These are phyloP conservation scores for Zeuzera pyrina DNA, from an alignment of 2,888 invertebrate genomes.

Conservation along the genomic window DNA sequence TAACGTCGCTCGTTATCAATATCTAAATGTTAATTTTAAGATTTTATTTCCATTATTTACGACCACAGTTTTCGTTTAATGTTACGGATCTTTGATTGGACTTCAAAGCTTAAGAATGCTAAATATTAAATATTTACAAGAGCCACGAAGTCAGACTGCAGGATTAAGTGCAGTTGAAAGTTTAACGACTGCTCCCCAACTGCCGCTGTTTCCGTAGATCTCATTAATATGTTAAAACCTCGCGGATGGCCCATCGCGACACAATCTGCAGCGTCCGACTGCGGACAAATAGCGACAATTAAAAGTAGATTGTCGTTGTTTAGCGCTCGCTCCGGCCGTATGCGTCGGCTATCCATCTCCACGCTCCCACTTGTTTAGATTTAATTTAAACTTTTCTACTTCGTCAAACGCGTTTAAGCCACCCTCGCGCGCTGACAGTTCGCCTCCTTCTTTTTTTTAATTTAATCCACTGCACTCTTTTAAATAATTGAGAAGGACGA, in stretches of 20 bases:
- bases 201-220: conserved; percentile 10
- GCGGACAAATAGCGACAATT: conserved; percentile 44
- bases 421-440: conserved; percentile 30
- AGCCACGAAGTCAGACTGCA: conserved; percentile 1
- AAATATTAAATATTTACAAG: conserved; percentile 14
- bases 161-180: too few species aligned
- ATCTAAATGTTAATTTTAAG: conserved; percentile 44
- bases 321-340: conserved; percentile 26
- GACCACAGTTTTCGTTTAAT: conserved; percentile 26
- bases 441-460: conserved; percentile 32
- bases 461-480: conserved; percentile 39
- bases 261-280: conserved; percentile 28
- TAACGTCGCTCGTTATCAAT: conserved; percentile 28
- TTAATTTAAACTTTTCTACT: conserved; percentile 58
- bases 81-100: conserved; percentile 40
- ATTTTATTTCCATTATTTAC: conserved; percentile 40
- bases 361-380: conserved; percentile 33
- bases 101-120: conserved; percentile 22
- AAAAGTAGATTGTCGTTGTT: conserved; percentile 51
- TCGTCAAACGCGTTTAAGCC: conserved; percentile 36
- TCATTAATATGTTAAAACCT: conserved; percentile 31
- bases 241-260: conserved; percentile 23
- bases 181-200: conserved; percentile 3
- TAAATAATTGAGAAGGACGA: conserved; percentile 30
- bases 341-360: conserved; percentile 35